These are phyloP conservation scores for Brachyhypopomus occidentalis DNA, from an alignment of 2,113 vertebrate genomes.

Conservation along the genomic window DNA sequence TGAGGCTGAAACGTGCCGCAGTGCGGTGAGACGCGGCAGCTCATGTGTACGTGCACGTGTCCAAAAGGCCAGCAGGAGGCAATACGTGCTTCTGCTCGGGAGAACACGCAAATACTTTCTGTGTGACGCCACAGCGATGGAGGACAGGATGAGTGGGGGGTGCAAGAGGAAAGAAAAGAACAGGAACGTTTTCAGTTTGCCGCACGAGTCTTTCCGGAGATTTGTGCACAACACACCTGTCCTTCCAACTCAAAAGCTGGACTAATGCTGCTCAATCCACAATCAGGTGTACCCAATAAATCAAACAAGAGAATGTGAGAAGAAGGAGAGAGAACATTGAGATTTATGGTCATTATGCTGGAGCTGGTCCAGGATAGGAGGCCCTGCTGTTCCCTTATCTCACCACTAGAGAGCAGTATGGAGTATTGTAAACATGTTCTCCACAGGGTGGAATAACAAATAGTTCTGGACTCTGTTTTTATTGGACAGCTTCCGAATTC, in stretches of 20 bases:
- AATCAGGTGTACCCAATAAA: conserved; percentile 60
- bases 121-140: conserved; percentile 53
- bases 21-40: no score
- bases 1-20: no score
- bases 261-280: conserved; percentile 55
- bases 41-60: neutral
- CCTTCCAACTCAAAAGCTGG: conserved; percentile 70
- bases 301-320: conserved; percentile 17
- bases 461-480: conserved; percentile 49
- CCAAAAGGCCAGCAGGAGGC: no score
- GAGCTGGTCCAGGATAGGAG: no score
- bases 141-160: neutral
- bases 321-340: neutral
- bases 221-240: conserved; percentile 66
- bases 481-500: neutral
- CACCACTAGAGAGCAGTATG: no score
- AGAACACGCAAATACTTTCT: conserved; percentile 65
- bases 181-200: conserved; percentile 65
- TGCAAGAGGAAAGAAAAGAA: conserved; percentile 13
- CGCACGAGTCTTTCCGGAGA: conserved; percentile 62
- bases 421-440: no score
- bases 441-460: no score
- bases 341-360: neutral
- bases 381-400: no score
- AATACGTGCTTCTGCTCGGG: no score